Conservation (phyloP, 2,113 vertebrate genomes). For the Xyrauchen texanus region DNA sequence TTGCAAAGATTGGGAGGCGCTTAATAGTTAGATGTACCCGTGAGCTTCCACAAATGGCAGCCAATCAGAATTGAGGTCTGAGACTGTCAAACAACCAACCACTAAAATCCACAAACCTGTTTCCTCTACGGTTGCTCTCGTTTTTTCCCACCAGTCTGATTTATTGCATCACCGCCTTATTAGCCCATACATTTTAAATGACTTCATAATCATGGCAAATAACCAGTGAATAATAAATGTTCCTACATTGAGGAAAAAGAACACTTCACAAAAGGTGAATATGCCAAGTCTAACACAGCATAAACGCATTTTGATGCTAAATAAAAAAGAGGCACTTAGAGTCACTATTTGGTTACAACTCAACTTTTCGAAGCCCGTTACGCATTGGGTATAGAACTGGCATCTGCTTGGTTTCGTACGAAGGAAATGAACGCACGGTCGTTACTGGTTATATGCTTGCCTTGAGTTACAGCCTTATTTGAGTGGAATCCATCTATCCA, state of each 20-base stretch:
- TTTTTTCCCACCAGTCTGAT: slow-evolving; percentile 77
- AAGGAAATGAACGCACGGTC: neutral
- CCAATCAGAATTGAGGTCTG: slow-evolving; percentile 91
- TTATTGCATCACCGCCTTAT: slow-evolving; percentile 60
- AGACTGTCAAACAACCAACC: slow-evolving; percentile 78
- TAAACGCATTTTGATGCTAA: neutral
- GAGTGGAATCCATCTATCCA: slow-evolving; percentile 51
- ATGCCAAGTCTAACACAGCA: neutral
- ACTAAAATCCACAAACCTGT: slow-evolving; percentile 65
- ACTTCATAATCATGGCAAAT: slow-evolving; percentile 52
- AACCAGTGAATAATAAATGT: slow-evolving; percentile 53
- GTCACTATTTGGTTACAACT: neutral
- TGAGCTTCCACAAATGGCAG: slow-evolving; percentile 88
- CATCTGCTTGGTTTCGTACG: neutral
- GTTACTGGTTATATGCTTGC: slow-evolving; percentile 64
- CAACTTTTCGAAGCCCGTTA: neutral
- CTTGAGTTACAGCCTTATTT: slow-evolving; percentile 34
- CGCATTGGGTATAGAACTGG: neutral
- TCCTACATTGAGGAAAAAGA: slow-evolving; percentile 28
- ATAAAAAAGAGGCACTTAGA: neutral
- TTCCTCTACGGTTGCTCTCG: slow-evolving; percentile 67
- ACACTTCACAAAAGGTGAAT: too few species aligned
- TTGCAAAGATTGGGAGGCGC: slow-evolving; percentile 96
- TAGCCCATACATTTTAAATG: slow-evolving; percentile 32
- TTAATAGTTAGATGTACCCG: slow-evolving; percentile 92